Conservation (phyloP, 2,797 vertebrate genomes). For the Tangara arthus region DNA sequence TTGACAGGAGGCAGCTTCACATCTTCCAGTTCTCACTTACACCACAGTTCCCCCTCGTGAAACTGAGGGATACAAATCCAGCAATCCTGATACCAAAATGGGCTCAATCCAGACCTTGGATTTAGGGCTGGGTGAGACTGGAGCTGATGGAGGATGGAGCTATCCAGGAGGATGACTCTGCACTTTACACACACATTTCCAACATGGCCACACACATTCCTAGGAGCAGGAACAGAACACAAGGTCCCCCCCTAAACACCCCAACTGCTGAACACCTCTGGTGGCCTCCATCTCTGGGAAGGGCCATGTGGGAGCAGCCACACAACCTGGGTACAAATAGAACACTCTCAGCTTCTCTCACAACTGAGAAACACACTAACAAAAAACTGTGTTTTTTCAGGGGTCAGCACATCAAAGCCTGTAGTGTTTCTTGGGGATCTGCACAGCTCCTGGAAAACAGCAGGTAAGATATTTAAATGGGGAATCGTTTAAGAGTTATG, state of each 20-base stretch:
- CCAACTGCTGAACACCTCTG: neutral
- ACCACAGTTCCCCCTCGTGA: accelerated
- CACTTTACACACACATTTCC: neutral
- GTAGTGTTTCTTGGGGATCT: neutral
- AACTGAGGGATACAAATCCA: neutral
- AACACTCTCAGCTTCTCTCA: neutral
- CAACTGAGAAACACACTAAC: neutral
- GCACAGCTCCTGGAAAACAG: neutral
- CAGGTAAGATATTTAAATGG: neutral
- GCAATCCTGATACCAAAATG: neutral
- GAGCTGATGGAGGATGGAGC: neutral
- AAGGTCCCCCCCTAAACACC: neutral
- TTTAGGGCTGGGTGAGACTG: neutral
- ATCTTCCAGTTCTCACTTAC: neutral
- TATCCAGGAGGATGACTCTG: neutral
- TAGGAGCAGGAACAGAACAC: neutral
- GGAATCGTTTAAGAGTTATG: neutral
- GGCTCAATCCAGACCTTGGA: neutral
- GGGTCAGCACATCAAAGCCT: neutral
- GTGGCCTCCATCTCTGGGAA: neutral
- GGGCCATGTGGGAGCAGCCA: neutral
- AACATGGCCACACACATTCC: neutral
- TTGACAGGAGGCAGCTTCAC: neutral
- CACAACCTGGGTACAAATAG: accelerated
- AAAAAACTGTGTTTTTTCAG: neutral